phyloP scores from a whole-genome alignment of 2,113 vertebrate species.

The Microcebus murinus region DNA sequence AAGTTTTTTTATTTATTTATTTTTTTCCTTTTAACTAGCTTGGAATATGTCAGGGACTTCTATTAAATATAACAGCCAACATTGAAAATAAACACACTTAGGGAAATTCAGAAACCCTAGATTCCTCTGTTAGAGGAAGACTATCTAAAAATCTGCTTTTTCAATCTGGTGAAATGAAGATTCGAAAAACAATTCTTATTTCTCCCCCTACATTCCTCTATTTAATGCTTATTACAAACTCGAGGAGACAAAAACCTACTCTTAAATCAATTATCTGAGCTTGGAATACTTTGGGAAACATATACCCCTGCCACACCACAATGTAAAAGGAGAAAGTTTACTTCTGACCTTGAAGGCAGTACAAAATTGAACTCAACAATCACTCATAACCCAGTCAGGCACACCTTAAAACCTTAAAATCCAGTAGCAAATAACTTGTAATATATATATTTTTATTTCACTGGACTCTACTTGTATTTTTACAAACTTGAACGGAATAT shows the following conservation, averaged over 20 bases:
- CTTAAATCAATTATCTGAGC: not conserved
- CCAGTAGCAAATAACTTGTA: not conserved
- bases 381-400: not conserved
- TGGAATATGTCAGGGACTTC: not conserved
- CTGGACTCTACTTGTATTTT: constrained; percentile 39
- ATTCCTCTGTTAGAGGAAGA: constrained; percentile 6
- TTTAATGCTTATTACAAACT: constrained; percentile 7
- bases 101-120: not conserved
- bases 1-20: not conserved
- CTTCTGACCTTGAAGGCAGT: not conserved
- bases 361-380: not conserved
- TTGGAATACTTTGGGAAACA: not conserved
- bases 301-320: no score
- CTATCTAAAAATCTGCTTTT: not conserved
- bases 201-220: not conserved
- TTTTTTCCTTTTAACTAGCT: not conserved
- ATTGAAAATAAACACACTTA: constrained; percentile 4
- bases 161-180: not conserved
- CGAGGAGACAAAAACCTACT: not conserved
- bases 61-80: not conserved
- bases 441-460: not conserved
- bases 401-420: constrained; percentile 55
- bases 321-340: not conserved
- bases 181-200: not conserved
- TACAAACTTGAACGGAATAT: not conserved